phyloP scores from a whole-genome alignment of 2,888 invertebrate species.

The Digitonthophagus gazella region DNA sequence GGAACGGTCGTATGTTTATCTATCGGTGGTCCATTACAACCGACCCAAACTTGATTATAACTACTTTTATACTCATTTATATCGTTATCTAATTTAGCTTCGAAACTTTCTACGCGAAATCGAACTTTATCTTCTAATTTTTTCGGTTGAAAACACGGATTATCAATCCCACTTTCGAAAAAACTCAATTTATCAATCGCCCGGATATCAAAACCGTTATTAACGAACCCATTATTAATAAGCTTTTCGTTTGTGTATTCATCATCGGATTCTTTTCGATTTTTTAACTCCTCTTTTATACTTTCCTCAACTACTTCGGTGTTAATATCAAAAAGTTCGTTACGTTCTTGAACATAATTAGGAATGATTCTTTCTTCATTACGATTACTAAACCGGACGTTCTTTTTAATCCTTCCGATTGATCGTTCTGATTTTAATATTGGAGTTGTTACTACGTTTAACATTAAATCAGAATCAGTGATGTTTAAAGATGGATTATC shows the following conservation, averaged over 20 bases:
- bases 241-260: slow-evolving; percentile 16
- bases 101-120: slow-evolving; percentile 43
- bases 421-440: slow-evolving; percentile 14
- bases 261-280: slow-evolving; percentile 14
- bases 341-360: slow-evolving; percentile 33
- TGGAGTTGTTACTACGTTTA: slow-evolving; percentile 30
- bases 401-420: slow-evolving; percentile 28
- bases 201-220: slow-evolving; percentile 27
- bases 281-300: slow-evolving; percentile 28
- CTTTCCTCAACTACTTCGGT: slow-evolving; percentile 29
- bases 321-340: slow-evolving; percentile 33
- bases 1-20: slow-evolving; percentile 38
- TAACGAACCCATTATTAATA: slow-evolving; percentile 19
- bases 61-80: slow-evolving; percentile 44
- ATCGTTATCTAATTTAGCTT: slow-evolving; percentile 49
- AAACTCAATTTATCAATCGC: slow-evolving; percentile 23
- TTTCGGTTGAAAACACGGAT: slow-evolving; percentile 37
- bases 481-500: slow-evolving; percentile 26
- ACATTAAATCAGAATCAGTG: slow-evolving; percentile 27
- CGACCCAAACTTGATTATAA: slow-evolving; percentile 14
- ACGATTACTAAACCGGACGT: slow-evolving; percentile 41
- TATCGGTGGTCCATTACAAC: slow-evolving; percentile 40
- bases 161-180: slow-evolving; percentile 32
- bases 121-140: slow-evolving; percentile 41
- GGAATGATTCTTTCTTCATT: slow-evolving; percentile 43